Percentiles rank a stretch among this genome's conserved stretches.
phyloP scores from a whole-genome alignment of 2,888 invertebrate species.

The Leptodirus hochenwartii region DNA sequence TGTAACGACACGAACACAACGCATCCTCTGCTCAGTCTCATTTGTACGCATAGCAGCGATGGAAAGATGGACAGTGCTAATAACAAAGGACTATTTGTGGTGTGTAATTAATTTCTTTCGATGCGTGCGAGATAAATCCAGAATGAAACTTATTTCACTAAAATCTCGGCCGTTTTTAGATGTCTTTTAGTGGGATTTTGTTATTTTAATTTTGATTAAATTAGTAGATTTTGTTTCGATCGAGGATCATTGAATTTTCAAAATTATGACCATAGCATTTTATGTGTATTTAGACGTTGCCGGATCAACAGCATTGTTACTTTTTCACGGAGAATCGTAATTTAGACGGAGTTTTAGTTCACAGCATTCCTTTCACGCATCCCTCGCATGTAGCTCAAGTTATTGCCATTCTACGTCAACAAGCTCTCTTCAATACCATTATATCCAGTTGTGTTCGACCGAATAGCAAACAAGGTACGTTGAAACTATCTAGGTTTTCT shows the following conservation, averaged over 20 bases:
- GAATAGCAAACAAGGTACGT: conserved; percentile 56
- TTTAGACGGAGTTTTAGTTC: conserved; percentile 57
- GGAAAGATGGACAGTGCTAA: conserved; percentile 54
- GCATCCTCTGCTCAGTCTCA: conserved; percentile 54
- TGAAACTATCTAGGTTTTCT: no score
- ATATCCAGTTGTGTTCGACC: conserved; percentile 76
- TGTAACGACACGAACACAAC: conserved; percentile 34
- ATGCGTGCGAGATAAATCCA: background rate
- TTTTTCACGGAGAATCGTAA: conserved; percentile 71
- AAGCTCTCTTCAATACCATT: conserved; percentile 80
- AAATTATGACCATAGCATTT: no score
- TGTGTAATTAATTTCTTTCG: conserved; percentile 26
- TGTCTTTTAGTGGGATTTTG: background rate
- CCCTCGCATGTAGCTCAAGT: conserved; percentile 84
- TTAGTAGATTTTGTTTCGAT: no score
- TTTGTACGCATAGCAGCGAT: conserved; percentile 60
- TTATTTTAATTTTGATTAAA: no score
- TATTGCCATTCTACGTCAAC: conserved; percentile 66
- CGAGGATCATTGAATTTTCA: no score
- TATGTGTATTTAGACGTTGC: conserved; percentile 45
- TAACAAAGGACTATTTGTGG: conserved; percentile 70
- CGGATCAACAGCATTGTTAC: conserved; percentile 88
- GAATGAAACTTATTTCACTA: no score
- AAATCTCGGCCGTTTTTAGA: background rate
- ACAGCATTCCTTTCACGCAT: conserved; percentile 81